Evolutionary conservation across 1,140 invertebrate genomes (phyloP).

Genomic region (Brachionus rubens): DNA sequence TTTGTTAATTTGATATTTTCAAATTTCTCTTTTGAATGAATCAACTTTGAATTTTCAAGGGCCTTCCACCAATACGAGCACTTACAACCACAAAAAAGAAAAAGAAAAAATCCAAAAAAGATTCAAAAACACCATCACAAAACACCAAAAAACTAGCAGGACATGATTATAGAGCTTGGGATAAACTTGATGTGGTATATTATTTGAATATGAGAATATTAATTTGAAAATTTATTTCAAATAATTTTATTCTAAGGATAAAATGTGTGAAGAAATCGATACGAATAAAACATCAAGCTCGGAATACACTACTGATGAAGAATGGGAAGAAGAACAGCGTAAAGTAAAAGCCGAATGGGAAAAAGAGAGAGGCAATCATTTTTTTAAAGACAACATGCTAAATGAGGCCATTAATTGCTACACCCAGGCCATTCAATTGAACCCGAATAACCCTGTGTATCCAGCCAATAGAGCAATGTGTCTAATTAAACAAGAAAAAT

Average conservation of each 20-base stretch:
- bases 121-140: conserved; percentile 49
- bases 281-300: conserved; percentile 50
- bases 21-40: not conserved
- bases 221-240: too few relatives aligned
- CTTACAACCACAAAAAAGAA: conserved; percentile 54
- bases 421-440: conserved; percentile 71
- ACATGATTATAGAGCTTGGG: conserved; percentile 72
- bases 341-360: conserved; percentile 58
- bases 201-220: too few relatives aligned
- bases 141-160: conserved; percentile 61
- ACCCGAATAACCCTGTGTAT: conserved; percentile 74
- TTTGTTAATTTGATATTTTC: conserved; percentile 7
- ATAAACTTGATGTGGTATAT: conserved; percentile 77
- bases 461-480: conserved; percentile 84
- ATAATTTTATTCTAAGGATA: conserved; percentile 62
- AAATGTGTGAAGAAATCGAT: conserved; percentile 70
- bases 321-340: conserved; percentile 55
- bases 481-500: conserved; percentile 75
- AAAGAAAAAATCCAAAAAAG: conserved; percentile 54
- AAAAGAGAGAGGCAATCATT: conserved; percentile 70
- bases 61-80: conserved; percentile 63
- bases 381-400: conserved; percentile 74
- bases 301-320: conserved; percentile 62
- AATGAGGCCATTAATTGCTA: conserved; percentile 76
- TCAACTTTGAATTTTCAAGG: not conserved